Conservation (phyloP, 2,888 invertebrate genomes). For the Drosophila pseudotalamancana region DNA sequence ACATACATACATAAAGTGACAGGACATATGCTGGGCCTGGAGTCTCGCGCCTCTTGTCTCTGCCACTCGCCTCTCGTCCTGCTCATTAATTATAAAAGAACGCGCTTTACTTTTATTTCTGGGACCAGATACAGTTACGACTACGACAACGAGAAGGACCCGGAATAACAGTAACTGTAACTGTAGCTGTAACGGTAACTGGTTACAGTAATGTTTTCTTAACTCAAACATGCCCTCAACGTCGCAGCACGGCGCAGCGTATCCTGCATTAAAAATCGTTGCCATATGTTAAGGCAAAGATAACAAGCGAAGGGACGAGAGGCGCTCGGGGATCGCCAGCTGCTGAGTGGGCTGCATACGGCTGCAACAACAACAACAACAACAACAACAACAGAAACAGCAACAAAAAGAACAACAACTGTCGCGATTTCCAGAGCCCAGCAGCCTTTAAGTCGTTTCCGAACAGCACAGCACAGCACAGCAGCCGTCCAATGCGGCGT, state of each 20-base stretch:
- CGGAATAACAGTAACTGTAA: slow-evolving; percentile 56
- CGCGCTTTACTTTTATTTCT: slow-evolving; percentile 70
- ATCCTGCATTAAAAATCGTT: slow-evolving; percentile 75
- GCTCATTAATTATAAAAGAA: slow-evolving; percentile 81
- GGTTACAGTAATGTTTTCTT: slow-evolving; percentile 73
- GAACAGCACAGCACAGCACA: slow-evolving; percentile 21
- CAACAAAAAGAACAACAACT: slow-evolving; percentile 20
- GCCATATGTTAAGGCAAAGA: slow-evolving; percentile 76
- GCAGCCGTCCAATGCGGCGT: slow-evolving; percentile 42
- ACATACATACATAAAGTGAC: not conserved
- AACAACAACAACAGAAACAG: slow-evolving; percentile 4
- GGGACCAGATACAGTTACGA: slow-evolving; percentile 31
- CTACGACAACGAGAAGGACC: slow-evolving; percentile 24
- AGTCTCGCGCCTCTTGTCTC: slow-evolving; percentile 59
- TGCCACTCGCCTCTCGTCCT: slow-evolving; percentile 52
- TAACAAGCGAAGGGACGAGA: slow-evolving; percentile 54
- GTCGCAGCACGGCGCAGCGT: slow-evolving; percentile 26
- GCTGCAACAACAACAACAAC: not conserved
- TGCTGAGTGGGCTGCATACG: slow-evolving; percentile 9
- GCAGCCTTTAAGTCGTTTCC: slow-evolving; percentile 45
- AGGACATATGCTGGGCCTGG: slow-evolving; percentile 49
- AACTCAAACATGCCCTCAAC: slow-evolving; percentile 74
- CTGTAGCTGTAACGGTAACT: slow-evolving; percentile 48
- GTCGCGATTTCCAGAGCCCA: slow-evolving; percentile 37
- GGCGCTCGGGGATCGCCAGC: not conserved